A percentile compares a stretch with the other conserved stretches of the same genome.
These are phyloP conservation scores for Oxygymnocypris stewartii DNA, from an alignment of 2,113 vertebrate species.

Conservation along the genomic window DNA sequence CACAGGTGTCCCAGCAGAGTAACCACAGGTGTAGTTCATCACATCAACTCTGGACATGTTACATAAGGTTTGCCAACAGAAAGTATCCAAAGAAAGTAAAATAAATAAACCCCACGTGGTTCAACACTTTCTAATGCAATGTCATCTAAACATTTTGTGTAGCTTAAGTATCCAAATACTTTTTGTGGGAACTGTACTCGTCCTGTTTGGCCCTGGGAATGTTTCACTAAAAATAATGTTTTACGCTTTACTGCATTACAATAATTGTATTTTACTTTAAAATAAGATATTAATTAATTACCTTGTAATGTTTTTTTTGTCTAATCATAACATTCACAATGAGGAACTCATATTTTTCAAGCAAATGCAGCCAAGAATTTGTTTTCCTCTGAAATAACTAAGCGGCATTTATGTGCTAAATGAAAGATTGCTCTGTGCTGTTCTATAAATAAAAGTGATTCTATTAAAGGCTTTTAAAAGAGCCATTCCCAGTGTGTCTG, in stretches of 20 bases:
- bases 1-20: constrained; percentile 12
- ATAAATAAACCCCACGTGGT: background rate
- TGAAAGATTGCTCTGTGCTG: constrained; percentile 34
- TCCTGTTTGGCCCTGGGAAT: background rate
- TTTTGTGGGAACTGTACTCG: background rate
- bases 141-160: background rate
- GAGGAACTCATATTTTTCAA: background rate
- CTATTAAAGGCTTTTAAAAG: constrained; percentile 53
- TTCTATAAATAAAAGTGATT: constrained; percentile 51
- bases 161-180: background rate
- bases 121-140: background rate
- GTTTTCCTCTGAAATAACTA: constrained; percentile 11
- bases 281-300: constrained; percentile 16
- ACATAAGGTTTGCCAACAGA: background rate
- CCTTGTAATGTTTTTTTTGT: background rate
- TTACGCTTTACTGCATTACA: background rate
- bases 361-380: background rate
- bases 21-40: constrained; percentile 29
- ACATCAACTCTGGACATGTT: constrained; percentile 6
- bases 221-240: background rate
- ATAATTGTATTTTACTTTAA: background rate
- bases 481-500: constrained; percentile 66
- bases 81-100: constrained; percentile 15
- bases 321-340: constrained; percentile 6
- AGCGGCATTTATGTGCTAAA: constrained; percentile 8